Percentiles rank a stretch among this genome's conserved stretches.
These are phyloP conservation scores for Orius insidiosus DNA, from an alignment of 1,140 invertebrate species.

Conservation along the genomic window DNA sequence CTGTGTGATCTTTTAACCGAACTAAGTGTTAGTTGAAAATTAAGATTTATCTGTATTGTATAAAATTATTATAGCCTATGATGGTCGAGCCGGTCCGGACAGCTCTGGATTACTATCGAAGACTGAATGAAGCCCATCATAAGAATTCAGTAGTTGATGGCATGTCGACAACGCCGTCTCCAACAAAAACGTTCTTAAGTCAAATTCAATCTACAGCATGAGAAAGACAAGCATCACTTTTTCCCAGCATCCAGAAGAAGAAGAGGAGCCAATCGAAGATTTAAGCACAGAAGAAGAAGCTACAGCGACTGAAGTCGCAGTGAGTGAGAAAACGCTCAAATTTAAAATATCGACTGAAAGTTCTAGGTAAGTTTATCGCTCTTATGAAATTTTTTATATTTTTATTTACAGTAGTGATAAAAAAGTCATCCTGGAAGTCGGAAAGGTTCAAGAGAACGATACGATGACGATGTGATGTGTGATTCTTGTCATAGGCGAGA, in stretches of 20 bases:
- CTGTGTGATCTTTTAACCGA: slow-evolving; percentile 52
- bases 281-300: slow-evolving; percentile 43
- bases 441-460: slow-evolving; percentile 37
- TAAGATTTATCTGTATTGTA: slow-evolving; percentile 24
- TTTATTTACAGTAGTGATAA: slow-evolving; percentile 25
- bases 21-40: slow-evolving; percentile 36
- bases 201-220: slow-evolving; percentile 33
- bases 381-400: not conserved
- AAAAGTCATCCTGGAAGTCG: slow-evolving; percentile 39
- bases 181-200: slow-evolving; percentile 28
- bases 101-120: slow-evolving; percentile 38
- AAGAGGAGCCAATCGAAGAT: slow-evolving; percentile 36
- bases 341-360: slow-evolving; percentile 55
- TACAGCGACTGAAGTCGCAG: slow-evolving; percentile 55
- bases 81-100: slow-evolving; percentile 40
- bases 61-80: too few relatives aligned
- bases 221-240: slow-evolving; percentile 23
- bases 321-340: slow-evolving; percentile 56
- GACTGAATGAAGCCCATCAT: slow-evolving; percentile 43
- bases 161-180: slow-evolving; percentile 7
- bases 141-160: slow-evolving; percentile 23
- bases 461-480: slow-evolving; percentile 18
- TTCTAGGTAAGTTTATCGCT: slow-evolving; percentile 16
- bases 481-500: slow-evolving; percentile 8
- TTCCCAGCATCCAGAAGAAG: slow-evolving; percentile 19